These are phyloP conservation scores for Podarcis cretensis DNA, from an alignment of 2,113 vertebrate genomes.

Conservation along the genomic window DNA sequence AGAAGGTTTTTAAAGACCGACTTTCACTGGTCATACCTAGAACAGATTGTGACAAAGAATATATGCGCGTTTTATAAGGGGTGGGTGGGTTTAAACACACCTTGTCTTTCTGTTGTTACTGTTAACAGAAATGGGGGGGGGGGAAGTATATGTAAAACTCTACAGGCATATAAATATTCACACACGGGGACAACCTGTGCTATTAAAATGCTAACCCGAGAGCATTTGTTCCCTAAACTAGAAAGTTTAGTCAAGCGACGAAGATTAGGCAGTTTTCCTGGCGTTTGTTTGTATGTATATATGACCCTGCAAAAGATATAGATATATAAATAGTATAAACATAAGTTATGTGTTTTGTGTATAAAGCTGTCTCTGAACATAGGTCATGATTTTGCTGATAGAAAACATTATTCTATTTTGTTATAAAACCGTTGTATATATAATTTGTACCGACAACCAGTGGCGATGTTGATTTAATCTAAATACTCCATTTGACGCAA, in stretches of 20 bases:
- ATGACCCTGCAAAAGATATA: neutral
- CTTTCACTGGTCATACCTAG: neutral
- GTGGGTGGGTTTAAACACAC: neutral
- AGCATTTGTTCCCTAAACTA: neutral
- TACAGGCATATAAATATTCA: too few species aligned
- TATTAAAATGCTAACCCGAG: neutral
- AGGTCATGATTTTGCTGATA: conserved; percentile 8
- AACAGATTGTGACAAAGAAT: neutral
- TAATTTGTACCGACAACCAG: neutral
- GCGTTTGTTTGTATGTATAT: conserved; percentile 7
- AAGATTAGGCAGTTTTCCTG: neutral
- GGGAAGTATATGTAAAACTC: neutral
- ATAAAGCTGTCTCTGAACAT: conserved; percentile 11
- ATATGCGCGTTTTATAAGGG: neutral
- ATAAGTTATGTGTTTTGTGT: conserved; percentile 6
- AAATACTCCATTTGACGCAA: neutral
- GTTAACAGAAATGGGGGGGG: neutral
- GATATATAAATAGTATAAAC: neutral
- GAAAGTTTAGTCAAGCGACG: neutral
- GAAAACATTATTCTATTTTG: conserved; percentile 15
- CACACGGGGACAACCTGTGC: neutral
- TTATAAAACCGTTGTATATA: neutral
- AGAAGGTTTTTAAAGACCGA: neutral
- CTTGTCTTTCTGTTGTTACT: conserved; percentile 13
- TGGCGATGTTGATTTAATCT: neutral